Conservation (phyloP, 2,888 invertebrate genomes). For the Standfussiana lucernea region DNA sequence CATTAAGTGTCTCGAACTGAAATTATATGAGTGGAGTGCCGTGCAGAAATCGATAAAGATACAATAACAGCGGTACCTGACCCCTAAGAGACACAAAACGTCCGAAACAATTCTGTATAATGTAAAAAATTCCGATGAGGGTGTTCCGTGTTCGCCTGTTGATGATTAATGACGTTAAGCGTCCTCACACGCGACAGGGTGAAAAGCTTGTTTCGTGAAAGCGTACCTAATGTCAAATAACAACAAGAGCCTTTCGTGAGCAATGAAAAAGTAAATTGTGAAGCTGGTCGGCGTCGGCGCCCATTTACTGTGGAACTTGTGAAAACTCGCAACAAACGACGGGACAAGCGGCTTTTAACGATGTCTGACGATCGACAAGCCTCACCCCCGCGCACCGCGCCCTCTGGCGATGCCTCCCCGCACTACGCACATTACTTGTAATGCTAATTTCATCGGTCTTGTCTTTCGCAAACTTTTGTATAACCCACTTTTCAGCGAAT, state of each 20-base stretch:
- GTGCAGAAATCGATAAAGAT: constrained; percentile 56
- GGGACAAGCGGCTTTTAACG: constrained; percentile 70
- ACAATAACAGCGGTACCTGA: constrained; percentile 57
- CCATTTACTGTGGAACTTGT: constrained; percentile 67
- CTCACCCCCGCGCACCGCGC: not conserved
- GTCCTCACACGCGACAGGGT: constrained; percentile 69
- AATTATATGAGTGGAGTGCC: constrained; percentile 52
- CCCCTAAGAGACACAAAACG: constrained; percentile 56
- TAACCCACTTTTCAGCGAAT: constrained; percentile 29
- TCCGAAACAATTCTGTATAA: constrained; percentile 71
- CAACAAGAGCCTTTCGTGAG: constrained; percentile 68
- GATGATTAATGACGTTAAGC: constrained; percentile 72
- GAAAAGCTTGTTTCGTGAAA: constrained; percentile 73
- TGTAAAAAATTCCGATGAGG: constrained; percentile 71
- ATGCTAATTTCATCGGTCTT: constrained; percentile 49
- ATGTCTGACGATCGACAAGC: constrained; percentile 59
- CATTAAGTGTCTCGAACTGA: constrained; percentile 45
- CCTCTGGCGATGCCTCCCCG: constrained; percentile 9
- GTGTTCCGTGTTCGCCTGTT: constrained; percentile 65
- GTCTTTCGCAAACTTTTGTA: constrained; percentile 38
- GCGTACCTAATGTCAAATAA: constrained; percentile 73
- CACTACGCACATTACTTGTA: constrained; percentile 58
- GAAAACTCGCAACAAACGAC: constrained; percentile 68
- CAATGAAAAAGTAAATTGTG: constrained; percentile 76
- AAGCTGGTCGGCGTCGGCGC: constrained; percentile 62